Evolutionary conservation across 2,797 vertebrate species (phyloP), one percentile per base, ranked within the genome.

Genomic region (Morus bassanus): DNA sequence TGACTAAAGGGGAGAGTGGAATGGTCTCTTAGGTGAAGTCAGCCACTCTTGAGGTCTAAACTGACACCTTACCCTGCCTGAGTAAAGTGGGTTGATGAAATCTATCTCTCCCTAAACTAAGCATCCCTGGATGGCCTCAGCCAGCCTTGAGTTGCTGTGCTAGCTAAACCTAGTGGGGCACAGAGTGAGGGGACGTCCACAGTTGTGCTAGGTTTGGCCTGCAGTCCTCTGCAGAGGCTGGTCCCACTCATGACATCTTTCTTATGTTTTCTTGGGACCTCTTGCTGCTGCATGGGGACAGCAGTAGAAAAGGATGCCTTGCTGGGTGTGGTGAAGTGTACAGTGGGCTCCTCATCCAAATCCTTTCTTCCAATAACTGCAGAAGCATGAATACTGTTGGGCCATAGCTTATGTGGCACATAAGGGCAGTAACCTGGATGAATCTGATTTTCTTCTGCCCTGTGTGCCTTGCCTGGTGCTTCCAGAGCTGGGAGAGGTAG

Each of bases 361-460:
- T 72, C 2, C 5, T 48, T 76, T 64, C n/a, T 65, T 81, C 21
- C 13, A 53, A 6, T 48, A 53, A 33, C 9, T 65, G 31, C 23
- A 25, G 56, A 56, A 83, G 37, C 22, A 35, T 2, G 11, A 69
- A 61, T 56, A 23, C 7, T n/a, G 7, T 3, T 90, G 21, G 18
- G 41, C 16, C 7, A 27, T 19, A 33, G 25, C 11, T 75, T 4
- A 21, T 37, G 12, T 77, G 31, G 31, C 28, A 54, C 14, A 2
- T 1, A 3, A 84, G 17, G 6, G 39, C 28, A 25, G 35, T 16
- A 76, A 57, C 1, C 1, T 28, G 3, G 6, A 45, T 11, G 5
- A 3, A 1, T 65, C 54, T 85, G 22, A 12, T 39, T 89, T 78
- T 74, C 25, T 68, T 59, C 51, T 79, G 15, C 5, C 22, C 10